Conservation (phyloP, 2,888 invertebrate species). For the Altica lythri region DNA sequence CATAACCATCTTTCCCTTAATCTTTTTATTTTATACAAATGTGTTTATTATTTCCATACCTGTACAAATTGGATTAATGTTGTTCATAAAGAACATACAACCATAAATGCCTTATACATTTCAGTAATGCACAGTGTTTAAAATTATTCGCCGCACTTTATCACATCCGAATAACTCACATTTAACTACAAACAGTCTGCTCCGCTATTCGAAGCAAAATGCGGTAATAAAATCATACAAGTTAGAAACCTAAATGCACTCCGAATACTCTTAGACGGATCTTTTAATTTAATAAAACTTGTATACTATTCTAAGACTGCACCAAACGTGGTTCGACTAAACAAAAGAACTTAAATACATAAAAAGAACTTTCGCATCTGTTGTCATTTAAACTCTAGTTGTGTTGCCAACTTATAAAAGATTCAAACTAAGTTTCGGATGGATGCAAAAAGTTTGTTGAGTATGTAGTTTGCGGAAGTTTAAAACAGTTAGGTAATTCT, state of each 20-base stretch:
- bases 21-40: no score
- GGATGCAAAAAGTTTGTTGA: background rate
- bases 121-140: no score
- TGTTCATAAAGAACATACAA: no score
- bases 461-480: background rate
- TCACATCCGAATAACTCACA: no score
- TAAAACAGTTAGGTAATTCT: no score
- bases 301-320: constrained; percentile 1
- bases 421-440: background rate
- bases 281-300: constrained; percentile 11
- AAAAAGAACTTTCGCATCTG: background rate
- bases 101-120: no score
- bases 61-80: no score
- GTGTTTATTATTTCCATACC: no score
- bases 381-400: background rate
- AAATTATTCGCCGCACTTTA: no score
- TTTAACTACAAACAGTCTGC: no score
- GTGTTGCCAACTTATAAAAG: background rate
- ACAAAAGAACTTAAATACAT: background rate
- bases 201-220: constrained; percentile 4
- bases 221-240: constrained; percentile 9
- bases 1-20: no score
- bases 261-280: background rate
- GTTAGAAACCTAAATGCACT: constrained; percentile 7
- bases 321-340: background rate